phyloP scores from a whole-genome alignment of 2,888 invertebrate genomes.

The Piscicola geometra region DNA sequence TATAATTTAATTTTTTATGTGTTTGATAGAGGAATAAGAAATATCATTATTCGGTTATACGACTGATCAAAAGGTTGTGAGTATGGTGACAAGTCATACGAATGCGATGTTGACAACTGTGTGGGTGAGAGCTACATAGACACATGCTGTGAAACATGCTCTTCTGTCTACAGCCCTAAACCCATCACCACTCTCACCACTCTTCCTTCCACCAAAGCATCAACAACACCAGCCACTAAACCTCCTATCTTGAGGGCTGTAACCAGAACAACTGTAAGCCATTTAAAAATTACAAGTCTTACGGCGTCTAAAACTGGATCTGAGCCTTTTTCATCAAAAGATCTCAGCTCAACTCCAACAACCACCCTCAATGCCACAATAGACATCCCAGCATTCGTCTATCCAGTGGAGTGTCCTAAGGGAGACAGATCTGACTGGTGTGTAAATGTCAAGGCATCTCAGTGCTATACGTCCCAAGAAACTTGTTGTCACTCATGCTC shows the following conservation, averaged over 20 bases:
- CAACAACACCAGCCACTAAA: not conserved
- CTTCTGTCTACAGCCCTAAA: not conserved
- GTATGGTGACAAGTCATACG: constrained; percentile 22
- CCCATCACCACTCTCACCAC: not conserved
- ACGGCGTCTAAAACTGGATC: not conserved
- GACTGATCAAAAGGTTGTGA: constrained; percentile 18
- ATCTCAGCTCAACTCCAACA: not conserved
- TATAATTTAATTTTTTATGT: not conserved
- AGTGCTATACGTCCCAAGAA: not conserved
- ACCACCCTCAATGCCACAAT: not conserved
- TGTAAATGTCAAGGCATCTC: constrained; percentile 8
- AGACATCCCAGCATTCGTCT: not conserved
- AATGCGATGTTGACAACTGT: constrained; percentile 7
- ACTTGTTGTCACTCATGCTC: constrained; percentile 27
- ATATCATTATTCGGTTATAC: not conserved
- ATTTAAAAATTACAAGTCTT: not conserved
- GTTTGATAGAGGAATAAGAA: not conserved
- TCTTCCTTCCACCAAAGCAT: not conserved
- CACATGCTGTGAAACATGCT: not conserved
- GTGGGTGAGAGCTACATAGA: not conserved
- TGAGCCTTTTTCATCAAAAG: not conserved
- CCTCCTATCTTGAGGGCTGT: not conserved
- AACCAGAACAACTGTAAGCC: not conserved
- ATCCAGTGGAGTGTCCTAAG: not conserved
- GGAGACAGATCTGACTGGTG: not conserved